Base-by-base conservation (phyloP, 2,888 invertebrate genomes). In the Trissonchulus latispiculum region DNA sequence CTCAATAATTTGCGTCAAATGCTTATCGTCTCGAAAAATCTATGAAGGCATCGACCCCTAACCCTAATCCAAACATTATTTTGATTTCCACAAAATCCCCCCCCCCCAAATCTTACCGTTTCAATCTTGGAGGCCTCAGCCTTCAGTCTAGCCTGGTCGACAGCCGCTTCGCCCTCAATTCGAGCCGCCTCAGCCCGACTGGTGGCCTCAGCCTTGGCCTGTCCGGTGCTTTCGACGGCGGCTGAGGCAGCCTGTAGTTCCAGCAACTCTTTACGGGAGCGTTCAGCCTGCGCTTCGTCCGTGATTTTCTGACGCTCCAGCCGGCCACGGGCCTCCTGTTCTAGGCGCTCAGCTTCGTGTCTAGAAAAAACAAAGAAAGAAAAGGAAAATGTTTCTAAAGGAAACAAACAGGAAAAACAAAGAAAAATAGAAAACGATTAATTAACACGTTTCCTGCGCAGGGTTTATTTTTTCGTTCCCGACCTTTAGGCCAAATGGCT, bases 171-270 rank as follows among this genome's bases (percentile, higher is more conserved):
- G n/a, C 85, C 85, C 78, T 85, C 85, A 77, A 86, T 86, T 66
- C 81, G 81, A 18, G 83, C 79, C 31, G 86, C 83, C 79, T 86
- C 86, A 8, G 85, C 85, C 31, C 85, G 80, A 75, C 83, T 83
- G 78, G 83, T 83, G 8, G 86, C 86, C 81, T 86, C 86, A 18
- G 86, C 86, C 79, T 85, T 85, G 23, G 86, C 85, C 78, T 86
- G 85, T 48, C 84, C 84, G 31, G 84, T 78, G 84, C 84, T 31
- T 85, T 86, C 86, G 8, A 86, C 85, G 66, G 85, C 85, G 15
- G 85, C 85, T 75, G 84, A 84, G 77, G 82, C 79, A 1, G 84
- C 84, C 80, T 78, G 75, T 72, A 86, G 78, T 77, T 85, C 84
- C 73, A 86, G 79, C 75, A 86, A 80, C 37, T 83, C 82, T 74